A percentile compares a stretch with the other conserved stretches of the same genome.
Conservation (phyloP, 2,113 vertebrate genomes). For the Ictalurus punctatus region DNA sequence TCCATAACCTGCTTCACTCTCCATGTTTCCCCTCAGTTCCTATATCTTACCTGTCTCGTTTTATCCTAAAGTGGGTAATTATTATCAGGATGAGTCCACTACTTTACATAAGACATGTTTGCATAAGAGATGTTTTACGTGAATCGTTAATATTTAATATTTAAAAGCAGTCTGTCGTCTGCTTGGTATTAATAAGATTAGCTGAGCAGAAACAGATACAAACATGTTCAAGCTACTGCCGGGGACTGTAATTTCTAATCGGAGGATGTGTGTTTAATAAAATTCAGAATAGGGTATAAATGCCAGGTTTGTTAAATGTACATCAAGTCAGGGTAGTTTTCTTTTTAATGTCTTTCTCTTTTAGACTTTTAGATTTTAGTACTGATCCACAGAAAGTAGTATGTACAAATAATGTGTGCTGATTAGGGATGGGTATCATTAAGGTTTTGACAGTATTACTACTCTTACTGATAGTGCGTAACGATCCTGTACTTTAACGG, state of each 20-base stretch:
- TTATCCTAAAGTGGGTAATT: background rate
- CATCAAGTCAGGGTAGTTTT: background rate
- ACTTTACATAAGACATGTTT: background rate
- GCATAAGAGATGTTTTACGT: background rate
- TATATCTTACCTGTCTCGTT: background rate
- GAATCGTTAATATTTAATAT: background rate
- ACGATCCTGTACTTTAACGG: too few species aligned
- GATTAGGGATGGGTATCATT: background rate
- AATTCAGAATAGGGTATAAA: background rate
- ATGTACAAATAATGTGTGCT: background rate
- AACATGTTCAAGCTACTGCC: conserved; percentile 3
- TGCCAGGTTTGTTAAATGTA: background rate
- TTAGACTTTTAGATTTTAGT: background rate
- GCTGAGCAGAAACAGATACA: background rate
- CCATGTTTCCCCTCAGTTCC: background rate
- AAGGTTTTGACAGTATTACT: too few species aligned
- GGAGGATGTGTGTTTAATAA: background rate
- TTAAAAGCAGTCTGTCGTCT: conserved; percentile 5
- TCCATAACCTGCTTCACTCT: background rate
- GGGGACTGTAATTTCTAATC: conserved; percentile 37
- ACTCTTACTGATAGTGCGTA: too few species aligned
- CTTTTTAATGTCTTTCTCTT: background rate
- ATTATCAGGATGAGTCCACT: background rate
- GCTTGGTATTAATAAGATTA: conserved; percentile 26
- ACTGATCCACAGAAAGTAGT: background rate